Evolutionary conservation across 2,888 invertebrate species (phyloP).

Genomic region (Sesamia inferens): DNA sequence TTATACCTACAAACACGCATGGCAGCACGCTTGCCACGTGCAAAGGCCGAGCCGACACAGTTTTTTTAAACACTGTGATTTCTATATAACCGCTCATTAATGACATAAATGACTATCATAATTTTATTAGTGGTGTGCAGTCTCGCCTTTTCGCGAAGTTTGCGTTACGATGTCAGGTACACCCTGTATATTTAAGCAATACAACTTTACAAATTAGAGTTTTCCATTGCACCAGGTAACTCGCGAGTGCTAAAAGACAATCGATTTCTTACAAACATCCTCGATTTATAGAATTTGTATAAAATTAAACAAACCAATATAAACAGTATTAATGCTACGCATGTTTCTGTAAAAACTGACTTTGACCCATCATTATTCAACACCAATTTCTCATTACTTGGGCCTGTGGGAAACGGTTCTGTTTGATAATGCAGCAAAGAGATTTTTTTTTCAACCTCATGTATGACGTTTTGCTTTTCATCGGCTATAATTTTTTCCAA

Average conservation of each 20-base stretch:
- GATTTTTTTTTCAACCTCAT: conserved; percentile 65
- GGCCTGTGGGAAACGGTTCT: conserved; percentile 29
- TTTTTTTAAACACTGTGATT: too few relatives aligned
- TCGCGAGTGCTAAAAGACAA: conserved; percentile 70
- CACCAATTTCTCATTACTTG: conserved; percentile 61
- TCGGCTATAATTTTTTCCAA: conserved; percentile 61
- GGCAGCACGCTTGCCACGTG: too few relatives aligned
- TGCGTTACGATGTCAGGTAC: too few relatives aligned
- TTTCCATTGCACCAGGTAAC: conserved; percentile 71
- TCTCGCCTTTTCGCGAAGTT: too few relatives aligned
- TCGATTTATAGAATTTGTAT: conserved; percentile 70
- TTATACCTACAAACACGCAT: too few relatives aligned
- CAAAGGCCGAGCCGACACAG: too few relatives aligned
- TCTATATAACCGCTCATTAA: too few relatives aligned
- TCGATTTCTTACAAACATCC: conserved; percentile 62
- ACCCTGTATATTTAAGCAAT: too few relatives aligned
- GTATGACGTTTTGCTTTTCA: conserved; percentile 66
- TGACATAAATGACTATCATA: too few relatives aligned
- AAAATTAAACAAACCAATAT: conserved; percentile 69
- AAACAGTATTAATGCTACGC: conserved; percentile 69
- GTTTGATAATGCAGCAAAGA: conserved; percentile 41
- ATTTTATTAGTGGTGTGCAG: too few relatives aligned
- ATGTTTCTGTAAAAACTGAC: conserved; percentile 65
- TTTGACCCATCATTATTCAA: conserved; percentile 48
- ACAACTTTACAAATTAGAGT: conserved; percentile 65